Conservation (phyloP, 2,888 invertebrate genomes). For the Ariolimax columbianus region DNA sequence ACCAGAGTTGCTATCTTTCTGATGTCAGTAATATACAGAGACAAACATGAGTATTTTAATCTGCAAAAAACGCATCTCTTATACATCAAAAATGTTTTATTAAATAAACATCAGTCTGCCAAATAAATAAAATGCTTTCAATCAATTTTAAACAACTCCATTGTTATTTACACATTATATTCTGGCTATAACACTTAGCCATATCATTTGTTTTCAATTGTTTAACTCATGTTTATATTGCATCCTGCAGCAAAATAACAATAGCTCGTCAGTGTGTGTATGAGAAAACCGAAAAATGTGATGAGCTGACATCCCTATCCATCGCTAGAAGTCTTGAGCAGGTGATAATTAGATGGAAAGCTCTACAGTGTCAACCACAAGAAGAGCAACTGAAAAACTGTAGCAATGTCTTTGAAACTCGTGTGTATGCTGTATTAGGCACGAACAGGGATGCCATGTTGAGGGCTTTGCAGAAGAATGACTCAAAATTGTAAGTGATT, state of each 20-base stretch:
- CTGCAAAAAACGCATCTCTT: no score
- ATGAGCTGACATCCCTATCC: constrained; percentile 9
- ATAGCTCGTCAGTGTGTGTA: constrained; percentile 29
- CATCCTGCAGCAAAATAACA: constrained; percentile 26
- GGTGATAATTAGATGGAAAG: constrained; percentile 17
- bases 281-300: constrained; percentile 29
- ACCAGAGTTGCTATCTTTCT: no score
- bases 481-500: constrained; percentile 23
- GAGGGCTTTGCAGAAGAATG: not conserved
- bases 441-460: not conserved
- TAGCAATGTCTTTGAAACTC: not conserved
- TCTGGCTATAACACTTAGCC: not conserved
- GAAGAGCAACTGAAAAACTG: constrained; percentile 29
- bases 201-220: not conserved
- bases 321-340: not conserved
- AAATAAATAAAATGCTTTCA: no score
- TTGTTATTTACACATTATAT: not conserved
- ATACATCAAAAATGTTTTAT: no score
- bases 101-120: no score
- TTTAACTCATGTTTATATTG: not conserved
- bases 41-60: no score
- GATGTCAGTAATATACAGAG: no score
- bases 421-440: not conserved
- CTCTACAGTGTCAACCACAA: constrained; percentile 25
- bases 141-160: no score